A percentile compares a stretch with the other conserved stretches of the same genome.
Conservation (phyloP, 2,113 vertebrate genomes). For the Larimichthys polyactis region DNA sequence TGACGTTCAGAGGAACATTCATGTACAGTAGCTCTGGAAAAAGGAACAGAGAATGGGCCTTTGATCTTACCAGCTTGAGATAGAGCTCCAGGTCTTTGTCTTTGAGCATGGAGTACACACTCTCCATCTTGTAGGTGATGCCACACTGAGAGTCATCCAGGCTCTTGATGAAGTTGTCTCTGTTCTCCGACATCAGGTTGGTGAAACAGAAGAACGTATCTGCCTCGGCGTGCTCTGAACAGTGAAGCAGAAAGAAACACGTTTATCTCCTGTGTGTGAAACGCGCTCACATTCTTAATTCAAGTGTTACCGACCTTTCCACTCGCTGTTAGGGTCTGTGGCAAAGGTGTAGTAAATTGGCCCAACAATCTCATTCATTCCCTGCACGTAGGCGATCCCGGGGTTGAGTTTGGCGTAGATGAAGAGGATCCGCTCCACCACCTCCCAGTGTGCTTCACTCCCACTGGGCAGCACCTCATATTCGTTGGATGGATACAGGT, state of each 20-base stretch:
- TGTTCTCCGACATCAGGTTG: slow-evolving; percentile 97
- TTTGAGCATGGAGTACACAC: slow-evolving; percentile 94
- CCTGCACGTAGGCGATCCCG: slow-evolving; percentile 96
- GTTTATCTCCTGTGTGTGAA: background rate
- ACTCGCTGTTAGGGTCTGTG: slow-evolving; percentile 92
- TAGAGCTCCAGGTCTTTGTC: slow-evolving; percentile 94
- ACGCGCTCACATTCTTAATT: background rate
- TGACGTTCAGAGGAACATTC: background rate
- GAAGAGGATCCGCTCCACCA: slow-evolving; percentile 98
- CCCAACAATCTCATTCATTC: slow-evolving; percentile 98
- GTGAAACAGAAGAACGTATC: slow-evolving; percentile 99
- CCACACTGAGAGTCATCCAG: slow-evolving; percentile 97
- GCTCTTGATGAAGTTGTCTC: slow-evolving; percentile 99
- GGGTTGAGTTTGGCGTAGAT: slow-evolving; percentile 99
- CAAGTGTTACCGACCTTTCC: slow-evolving; percentile 86
- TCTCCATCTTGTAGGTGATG: slow-evolving; percentile 99
- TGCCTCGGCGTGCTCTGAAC: slow-evolving; percentile 94
- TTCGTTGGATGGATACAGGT: slow-evolving; percentile 87
- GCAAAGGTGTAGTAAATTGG: slow-evolving; percentile 98
- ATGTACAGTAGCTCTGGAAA: background rate
- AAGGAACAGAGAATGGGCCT: background rate
- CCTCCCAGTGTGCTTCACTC: slow-evolving; percentile 97
- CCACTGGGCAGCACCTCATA: slow-evolving; percentile 93
- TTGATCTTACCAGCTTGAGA: slow-evolving; percentile 90
- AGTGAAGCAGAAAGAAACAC: background rate